Evolutionary conservation across 2,888 invertebrate genomes (phyloP).

Genomic region (Diachrysia chrysitis): DNA sequence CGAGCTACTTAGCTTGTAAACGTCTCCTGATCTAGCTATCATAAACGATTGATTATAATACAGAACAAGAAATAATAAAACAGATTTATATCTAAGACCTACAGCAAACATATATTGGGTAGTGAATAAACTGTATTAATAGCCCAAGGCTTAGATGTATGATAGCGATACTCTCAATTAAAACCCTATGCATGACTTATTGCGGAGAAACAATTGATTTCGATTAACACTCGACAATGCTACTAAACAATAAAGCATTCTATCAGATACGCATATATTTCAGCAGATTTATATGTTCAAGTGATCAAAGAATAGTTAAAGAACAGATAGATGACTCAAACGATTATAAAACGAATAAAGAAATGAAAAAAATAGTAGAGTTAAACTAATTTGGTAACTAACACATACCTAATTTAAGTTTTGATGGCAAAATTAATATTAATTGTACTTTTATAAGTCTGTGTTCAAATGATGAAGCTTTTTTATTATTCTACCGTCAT

Average conservation of each 20-base stretch:
- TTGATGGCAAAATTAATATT: background rate
- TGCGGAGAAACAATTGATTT: constrained; percentile 85
- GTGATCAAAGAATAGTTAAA: constrained; percentile 53
- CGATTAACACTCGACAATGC: constrained; percentile 84
- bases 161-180: constrained; percentile 83
- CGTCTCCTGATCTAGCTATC: background rate
- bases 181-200: constrained; percentile 82
- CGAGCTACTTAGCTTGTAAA: background rate
- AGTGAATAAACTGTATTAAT: constrained; percentile 63
- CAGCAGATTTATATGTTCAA: constrained; percentile 56
- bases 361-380: background rate
- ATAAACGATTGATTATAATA: constrained; percentile 16
- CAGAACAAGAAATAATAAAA: constrained; percentile 23
- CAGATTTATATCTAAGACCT: constrained; percentile 36
- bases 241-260: constrained; percentile 82
- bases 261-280: constrained; percentile 59
- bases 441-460: too few relatives aligned
- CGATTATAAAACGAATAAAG: constrained; percentile 7
- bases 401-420: too few relatives aligned
- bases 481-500: too few relatives aligned
- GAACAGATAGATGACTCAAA: constrained; percentile 33
- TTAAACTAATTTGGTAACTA: background rate
- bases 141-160: constrained; percentile 74
- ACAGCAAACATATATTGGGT: constrained; percentile 46
- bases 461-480: too few relatives aligned